phyloP scores from a whole-genome alignment of 1,140 invertebrate species.

The Cotesia chilonis region DNA sequence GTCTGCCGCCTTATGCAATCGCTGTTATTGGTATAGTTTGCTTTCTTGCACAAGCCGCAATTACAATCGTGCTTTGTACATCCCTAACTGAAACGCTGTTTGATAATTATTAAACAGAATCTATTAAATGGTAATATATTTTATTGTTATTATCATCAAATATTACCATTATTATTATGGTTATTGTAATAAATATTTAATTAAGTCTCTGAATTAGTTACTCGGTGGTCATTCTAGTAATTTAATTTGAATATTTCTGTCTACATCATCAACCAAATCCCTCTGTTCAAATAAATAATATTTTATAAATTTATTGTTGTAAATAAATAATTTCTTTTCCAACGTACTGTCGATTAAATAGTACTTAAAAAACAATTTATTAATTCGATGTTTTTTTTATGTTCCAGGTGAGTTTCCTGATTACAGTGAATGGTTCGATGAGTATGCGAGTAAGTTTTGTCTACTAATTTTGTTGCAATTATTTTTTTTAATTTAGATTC shows the following conservation, averaged over 20 bases:
- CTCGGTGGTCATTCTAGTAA: too few relatives aligned
- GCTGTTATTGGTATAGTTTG: constrained; percentile 19
- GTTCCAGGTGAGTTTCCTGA: constrained; percentile 32
- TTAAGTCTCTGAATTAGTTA: too few relatives aligned
- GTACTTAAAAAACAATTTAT: not conserved
- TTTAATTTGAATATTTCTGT: not conserved
- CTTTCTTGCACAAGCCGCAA: constrained; percentile 35
- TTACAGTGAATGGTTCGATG: not conserved
- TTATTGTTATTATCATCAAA: too few relatives aligned
- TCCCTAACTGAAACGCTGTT: not conserved
- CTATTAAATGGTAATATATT: not conserved
- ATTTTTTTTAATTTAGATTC: constrained; percentile 4
- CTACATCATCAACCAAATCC: not conserved
- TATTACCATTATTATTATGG: not conserved
- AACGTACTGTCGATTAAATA: not conserved
- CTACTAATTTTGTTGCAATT: not conserved
- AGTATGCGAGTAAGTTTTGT: constrained; percentile 6
- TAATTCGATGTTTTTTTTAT: constrained; percentile 10
- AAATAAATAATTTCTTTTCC: not conserved
- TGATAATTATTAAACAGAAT: not conserved
- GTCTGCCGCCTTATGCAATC: constrained; percentile 54
- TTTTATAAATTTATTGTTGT: not conserved
- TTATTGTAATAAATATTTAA: constrained; percentile 4
- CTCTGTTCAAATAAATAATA: not conserved
- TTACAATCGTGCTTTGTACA: constrained; percentile 32